Evolutionary conservation across 2,888 invertebrate species (phyloP), one percentile per base, ranked within the genome.

Genomic region (Hemistola chrysoprasaria): DNA sequence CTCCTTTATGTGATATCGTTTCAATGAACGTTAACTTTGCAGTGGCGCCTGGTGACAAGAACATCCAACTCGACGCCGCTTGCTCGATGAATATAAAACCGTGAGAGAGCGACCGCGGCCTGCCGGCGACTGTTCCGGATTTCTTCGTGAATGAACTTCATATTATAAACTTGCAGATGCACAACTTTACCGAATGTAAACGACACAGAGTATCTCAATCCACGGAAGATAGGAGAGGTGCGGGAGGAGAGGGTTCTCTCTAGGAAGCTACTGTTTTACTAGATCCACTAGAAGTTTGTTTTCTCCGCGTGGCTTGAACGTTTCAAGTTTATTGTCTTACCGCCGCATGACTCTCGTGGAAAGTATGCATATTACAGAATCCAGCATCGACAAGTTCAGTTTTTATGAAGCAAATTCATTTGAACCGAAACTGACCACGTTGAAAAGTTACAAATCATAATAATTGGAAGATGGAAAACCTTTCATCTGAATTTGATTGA

Each of bases 131-230:
- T 38, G 35, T 22, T 34, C 29, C 28, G 43, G 35, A 38, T 32
- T 38, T 46, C 43, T 39, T 39, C 29, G 22, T 21, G 9, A 40
- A 50, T 31, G 26, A 45, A 43, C 38, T 43, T 40, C 36, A 39
- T 41, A 35, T n/a, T n/a, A n/a, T 22, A 40, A 43, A 40, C 36
- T 34, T 26, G 35, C 16, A 31, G 24, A 38, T 40, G 50, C 43
- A 22, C 34, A 40, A 46, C 42, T 47, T 46, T 6, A 8, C 8
- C 26, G 31, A 40, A 46, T 43, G 43, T 40, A 40, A 40, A 32
- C 42, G 43, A 38, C 32, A 16, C 31, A 29, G 21, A 21, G 40
- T 38, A 35, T n/a, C n/a, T n/a, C n/a, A 38, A 40, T 32, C 35
- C 28, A 20, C 33, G 7, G 22, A 20, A 34, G 36, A 3, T 10